Conservation (phyloP, 2,797 vertebrate species). For the Lagothrix lagotricha region DNA sequence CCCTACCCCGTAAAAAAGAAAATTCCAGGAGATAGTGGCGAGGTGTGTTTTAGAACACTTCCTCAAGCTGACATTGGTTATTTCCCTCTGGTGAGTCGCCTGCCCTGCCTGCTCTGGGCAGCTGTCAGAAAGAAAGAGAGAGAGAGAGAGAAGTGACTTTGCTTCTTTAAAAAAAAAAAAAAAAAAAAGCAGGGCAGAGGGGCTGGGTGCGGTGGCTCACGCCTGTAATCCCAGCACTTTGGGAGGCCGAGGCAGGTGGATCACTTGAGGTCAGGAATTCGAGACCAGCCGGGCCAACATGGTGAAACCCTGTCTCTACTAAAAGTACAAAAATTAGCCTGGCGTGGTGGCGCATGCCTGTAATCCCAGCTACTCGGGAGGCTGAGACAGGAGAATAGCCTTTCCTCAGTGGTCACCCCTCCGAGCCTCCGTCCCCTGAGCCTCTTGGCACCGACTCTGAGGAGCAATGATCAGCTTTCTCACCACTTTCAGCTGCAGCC, state of each 20-base stretch:
- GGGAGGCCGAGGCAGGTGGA: too few relatives aligned
- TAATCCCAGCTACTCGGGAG: too few relatives aligned
- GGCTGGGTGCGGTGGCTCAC: too few relatives aligned
- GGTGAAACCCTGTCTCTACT: too few relatives aligned
- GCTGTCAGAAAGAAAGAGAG: background rate
- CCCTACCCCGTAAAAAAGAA: background rate
- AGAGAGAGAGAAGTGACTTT: too few relatives aligned
- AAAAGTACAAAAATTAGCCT: too few relatives aligned
- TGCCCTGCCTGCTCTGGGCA: fast-evolving
- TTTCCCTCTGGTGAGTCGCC: background rate
- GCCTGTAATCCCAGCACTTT: too few relatives aligned
- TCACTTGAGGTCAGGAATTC: too few relatives aligned
- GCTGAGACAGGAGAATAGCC: background rate
- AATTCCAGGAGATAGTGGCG: background rate
- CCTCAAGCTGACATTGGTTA: background rate
- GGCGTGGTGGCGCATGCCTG: too few relatives aligned
- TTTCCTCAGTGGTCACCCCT: fast-evolving
- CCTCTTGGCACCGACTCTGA: background rate
- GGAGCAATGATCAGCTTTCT: background rate
- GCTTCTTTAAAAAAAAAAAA: too few relatives aligned
- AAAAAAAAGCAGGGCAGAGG: too few relatives aligned
- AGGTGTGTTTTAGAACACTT: background rate
- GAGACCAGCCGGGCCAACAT: too few relatives aligned
- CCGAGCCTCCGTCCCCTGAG: fast-evolving
- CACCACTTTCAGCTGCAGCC: constrained; percentile 44